Evolutionary conservation across 1,140 invertebrate genomes (phyloP).

Genomic region (Hydropsyche tenuis): DNA sequence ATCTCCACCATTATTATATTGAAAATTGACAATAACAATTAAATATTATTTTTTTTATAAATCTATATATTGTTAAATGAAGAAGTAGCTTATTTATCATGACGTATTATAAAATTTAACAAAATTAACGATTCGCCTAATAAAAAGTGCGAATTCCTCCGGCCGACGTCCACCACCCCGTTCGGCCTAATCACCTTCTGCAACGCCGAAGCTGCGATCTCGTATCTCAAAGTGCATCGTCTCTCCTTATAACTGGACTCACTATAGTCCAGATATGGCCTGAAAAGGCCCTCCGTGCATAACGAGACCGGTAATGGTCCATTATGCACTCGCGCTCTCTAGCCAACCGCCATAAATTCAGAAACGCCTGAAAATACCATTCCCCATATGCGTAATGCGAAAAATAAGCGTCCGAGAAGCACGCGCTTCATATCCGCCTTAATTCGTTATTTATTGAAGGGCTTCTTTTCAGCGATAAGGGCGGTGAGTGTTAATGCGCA

Average conservation of each 20-base stretch:
- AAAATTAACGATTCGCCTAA: too few relatives aligned
- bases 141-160: too few relatives aligned
- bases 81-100: too few relatives aligned
- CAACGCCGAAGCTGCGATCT: too few relatives aligned
- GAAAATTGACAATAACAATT: too few relatives aligned
- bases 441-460: neutral
- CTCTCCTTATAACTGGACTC: neutral
- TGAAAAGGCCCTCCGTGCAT: constrained; percentile 33
- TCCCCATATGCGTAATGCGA: neutral
- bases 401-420: neutral
- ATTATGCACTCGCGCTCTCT: constrained; percentile 23
- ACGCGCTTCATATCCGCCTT: neutral
- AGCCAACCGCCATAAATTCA: constrained; percentile 27
- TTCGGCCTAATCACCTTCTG: too few relatives aligned
- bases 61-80: too few relatives aligned
- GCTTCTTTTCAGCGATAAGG: neutral
- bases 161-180: too few relatives aligned
- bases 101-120: too few relatives aligned
- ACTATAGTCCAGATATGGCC: constrained; percentile 26
- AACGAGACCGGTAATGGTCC: constrained; percentile 33
- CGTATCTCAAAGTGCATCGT: too few relatives aligned
- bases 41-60: too few relatives aligned
- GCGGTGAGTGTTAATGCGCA: neutral
- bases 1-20: too few relatives aligned
- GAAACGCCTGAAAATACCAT: constrained; percentile 31